Evolutionary conservation across 2,113 vertebrate species (phyloP), one percentile per base, ranked within the genome.

Genomic region (Rhynchomys soricoides): DNA sequence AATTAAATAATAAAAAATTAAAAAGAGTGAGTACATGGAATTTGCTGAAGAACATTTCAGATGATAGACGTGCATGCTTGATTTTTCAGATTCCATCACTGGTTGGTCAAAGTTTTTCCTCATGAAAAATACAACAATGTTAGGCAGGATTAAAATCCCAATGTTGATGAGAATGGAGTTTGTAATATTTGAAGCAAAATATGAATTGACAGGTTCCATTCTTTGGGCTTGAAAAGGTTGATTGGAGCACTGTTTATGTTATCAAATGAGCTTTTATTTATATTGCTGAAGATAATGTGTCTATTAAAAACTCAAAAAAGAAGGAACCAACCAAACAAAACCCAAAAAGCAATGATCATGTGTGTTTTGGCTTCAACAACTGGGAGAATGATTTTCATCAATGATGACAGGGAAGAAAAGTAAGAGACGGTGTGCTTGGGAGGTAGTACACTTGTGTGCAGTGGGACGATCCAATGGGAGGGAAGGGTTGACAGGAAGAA

Each of bases 181-280:
- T 91, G 34, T 64, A 78, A 89, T 95, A 83, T 64, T 95, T 93
- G 89, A 91, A 13, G 37, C 43, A 95, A 95, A 96, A 79, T 71
- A 21, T 57, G 87, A 88, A 90, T 89, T 85, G 37, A 81, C 11
- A 75, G 16, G 7, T 73, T 75, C 89, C 79, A 87, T 71, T 94
- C 29, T 90, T 74, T 92, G 62, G n/a, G 62, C 4, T 82, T 89
- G 40, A 89, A 77, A 71, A 94, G 71, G 70, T 13, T 81, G 62
- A 90, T 26, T 64, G 77, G 91, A 77, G 7, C 26, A 82, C 15
- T 87, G 24, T 89, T 93, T 96, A 45, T 43, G 34, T 79, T 86
- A n/a, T 71, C 59, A 89, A 89, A 71, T 75, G 70, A 93, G 86
- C 57, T 89, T 96, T 64, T 71, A 21, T 71, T 85, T 82, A 71